A percentile compares a stretch with the other conserved stretches of the same genome.
These are phyloP conservation scores for Acyrthosiphon pisum DNA, from an alignment of 1,140 invertebrate species.

Conservation along the genomic window DNA sequence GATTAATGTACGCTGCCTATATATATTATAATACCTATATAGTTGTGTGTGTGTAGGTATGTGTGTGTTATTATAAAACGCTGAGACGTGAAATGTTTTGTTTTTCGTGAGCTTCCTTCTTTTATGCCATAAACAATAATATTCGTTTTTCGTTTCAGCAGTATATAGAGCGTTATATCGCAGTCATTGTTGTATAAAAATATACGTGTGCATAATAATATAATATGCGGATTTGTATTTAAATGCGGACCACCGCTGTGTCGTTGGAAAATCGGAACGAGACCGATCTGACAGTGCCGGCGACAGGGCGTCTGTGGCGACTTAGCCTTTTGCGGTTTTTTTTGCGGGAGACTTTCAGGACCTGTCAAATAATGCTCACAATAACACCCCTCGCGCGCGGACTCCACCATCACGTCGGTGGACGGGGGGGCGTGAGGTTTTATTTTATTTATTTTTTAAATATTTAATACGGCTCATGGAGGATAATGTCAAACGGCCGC, in stretches of 20 bases:
- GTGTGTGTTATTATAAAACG: neutral
- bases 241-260: neutral
- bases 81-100: neutral
- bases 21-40: too few relatives aligned
- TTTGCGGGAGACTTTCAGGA: constrained; percentile 5
- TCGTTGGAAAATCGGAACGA: constrained; percentile 8
- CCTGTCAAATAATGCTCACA: constrained; percentile 52
- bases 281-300: neutral
- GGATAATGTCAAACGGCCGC: constrained; percentile 46
- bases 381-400: constrained; percentile 13
- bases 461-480: constrained; percentile 40
- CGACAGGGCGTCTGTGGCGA: constrained; percentile 17
- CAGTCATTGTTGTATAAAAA: too few relatives aligned
- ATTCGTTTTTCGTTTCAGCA: neutral
- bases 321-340: constrained; percentile 12
- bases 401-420: neutral
- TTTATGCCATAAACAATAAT: neutral
- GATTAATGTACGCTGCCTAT: neutral
- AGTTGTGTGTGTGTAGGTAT: neutral
- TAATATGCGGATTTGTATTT: neutral
- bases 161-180: too few relatives aligned
- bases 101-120: neutral
- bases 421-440: neutral
- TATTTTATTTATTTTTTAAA: neutral
- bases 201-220: neutral